Conservation (phyloP, 1,140 invertebrate species). For the Bombus pyrosoma region DNA sequence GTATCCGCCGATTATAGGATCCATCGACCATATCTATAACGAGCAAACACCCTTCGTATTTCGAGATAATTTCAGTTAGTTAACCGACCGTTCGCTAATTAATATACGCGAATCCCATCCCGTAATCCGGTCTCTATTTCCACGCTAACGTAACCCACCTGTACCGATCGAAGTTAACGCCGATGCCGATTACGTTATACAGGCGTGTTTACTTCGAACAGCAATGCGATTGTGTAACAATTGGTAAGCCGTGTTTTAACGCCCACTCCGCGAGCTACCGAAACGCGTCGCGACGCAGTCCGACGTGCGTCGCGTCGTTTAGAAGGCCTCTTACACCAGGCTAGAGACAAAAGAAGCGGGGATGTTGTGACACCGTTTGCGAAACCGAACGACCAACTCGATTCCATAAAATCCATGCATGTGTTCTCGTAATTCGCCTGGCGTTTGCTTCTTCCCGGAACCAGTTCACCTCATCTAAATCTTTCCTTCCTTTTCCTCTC, state of each 20-base stretch:
- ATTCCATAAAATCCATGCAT: constrained; percentile 7
- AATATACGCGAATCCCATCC: constrained; percentile 26
- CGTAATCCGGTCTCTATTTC: constrained; percentile 44
- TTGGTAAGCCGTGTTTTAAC: constrained; percentile 27
- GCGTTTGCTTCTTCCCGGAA: constrained; percentile 30
- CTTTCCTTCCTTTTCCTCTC: not conserved
- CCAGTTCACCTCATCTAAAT: constrained; percentile 23
- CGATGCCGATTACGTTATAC: constrained; percentile 33
- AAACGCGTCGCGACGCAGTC: not conserved
- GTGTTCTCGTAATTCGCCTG: not conserved
- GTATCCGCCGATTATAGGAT: constrained; percentile 3
- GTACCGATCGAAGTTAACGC: constrained; percentile 17
- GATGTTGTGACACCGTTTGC: constrained; percentile 57
- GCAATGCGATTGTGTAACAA: constrained; percentile 21
- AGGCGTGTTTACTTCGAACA: constrained; percentile 25
- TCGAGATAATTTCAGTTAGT: constrained; percentile 38
- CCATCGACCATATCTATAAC: constrained; percentile 21
- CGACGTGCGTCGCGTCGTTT: not conserved
- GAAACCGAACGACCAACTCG: constrained; percentile 48
- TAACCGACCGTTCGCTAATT: constrained; percentile 44
- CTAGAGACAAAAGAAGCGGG: not conserved
- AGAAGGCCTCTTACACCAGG: not conserved
- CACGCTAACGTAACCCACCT: constrained; percentile 35
- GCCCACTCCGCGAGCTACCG: constrained; percentile 28
- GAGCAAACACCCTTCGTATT: constrained; percentile 18